These are phyloP conservation scores for Volucella zonaria DNA, from an alignment of 2,888 invertebrate genomes.

Conservation along the genomic window DNA sequence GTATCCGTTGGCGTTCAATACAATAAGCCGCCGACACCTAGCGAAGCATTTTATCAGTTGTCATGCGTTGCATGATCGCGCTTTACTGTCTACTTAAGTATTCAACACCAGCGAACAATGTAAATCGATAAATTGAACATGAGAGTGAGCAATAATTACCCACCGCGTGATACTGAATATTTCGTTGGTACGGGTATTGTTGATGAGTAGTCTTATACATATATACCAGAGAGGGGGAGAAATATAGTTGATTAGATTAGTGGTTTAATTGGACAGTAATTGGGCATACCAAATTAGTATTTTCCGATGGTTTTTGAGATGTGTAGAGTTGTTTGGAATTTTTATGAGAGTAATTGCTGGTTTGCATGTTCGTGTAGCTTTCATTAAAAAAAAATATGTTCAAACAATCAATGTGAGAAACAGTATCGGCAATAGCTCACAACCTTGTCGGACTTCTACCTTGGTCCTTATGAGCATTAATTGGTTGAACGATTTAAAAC, in stretches of 20 bases:
- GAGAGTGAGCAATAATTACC: conserved; percentile 28
- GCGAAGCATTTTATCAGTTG: conserved; percentile 44
- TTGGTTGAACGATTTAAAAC: too few species aligned
- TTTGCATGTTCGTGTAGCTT: too few species aligned
- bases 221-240: conserved; percentile 27
- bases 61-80: conserved; percentile 34
- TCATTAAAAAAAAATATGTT: too few species aligned
- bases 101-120: conserved; percentile 44
- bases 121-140: conserved; percentile 59
- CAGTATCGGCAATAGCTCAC: too few species aligned
- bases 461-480: too few species aligned
- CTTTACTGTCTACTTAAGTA: conserved; percentile 45
- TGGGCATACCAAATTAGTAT: conserved; percentile 24
- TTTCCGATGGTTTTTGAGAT: background rate
- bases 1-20: background rate
- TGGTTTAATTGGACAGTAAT: conserved; percentile 47
- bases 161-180: conserved; percentile 37
- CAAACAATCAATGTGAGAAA: too few species aligned
- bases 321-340: background rate
- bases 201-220: conserved; percentile 33
- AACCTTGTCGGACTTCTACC: too few species aligned
- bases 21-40: conserved; percentile 35
- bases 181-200: conserved; percentile 23
- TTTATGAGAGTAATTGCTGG: background rate
- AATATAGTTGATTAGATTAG: conserved; percentile 56